Conservation (phyloP, 2,797 vertebrate genomes). For the Esox masquinongy region DNA sequence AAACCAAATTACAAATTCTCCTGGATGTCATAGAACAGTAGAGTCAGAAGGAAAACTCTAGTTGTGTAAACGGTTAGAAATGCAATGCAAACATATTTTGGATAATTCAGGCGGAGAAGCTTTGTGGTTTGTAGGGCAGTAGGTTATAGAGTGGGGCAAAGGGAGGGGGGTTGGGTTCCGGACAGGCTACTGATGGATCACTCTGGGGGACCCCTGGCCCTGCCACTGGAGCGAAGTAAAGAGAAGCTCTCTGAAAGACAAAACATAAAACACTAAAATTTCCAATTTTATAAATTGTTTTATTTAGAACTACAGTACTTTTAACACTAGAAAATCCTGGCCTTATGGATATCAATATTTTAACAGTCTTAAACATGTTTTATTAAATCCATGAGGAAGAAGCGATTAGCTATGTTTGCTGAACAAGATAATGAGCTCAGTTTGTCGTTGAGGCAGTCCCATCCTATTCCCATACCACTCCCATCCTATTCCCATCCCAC, state of each 20-base stretch:
- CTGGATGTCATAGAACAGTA: background rate
- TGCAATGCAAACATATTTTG: background rate
- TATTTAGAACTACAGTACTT: background rate
- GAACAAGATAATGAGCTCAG: too few species aligned
- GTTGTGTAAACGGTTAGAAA: background rate
- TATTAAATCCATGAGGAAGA: too few species aligned
- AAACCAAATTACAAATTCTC: background rate
- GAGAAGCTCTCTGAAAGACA: constrained; percentile 52
- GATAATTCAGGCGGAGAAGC: constrained; percentile 27
- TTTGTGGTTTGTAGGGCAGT: constrained; percentile 31
- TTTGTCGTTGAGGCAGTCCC: too few species aligned
- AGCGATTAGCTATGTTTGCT: too few species aligned
- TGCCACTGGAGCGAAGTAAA: constrained; percentile 37
- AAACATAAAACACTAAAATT: constrained; percentile 6
- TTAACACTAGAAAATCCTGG: background rate
- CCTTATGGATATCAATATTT: too few species aligned
- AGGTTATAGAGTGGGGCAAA: constrained; percentile 51
- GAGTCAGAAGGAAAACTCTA: background rate
- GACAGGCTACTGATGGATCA: background rate
- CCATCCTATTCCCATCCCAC: too few species aligned
- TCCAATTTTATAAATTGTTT: background rate
- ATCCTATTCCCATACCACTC: too few species aligned
- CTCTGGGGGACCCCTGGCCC: constrained; percentile 19
- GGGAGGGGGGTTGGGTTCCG: constrained; percentile 49
- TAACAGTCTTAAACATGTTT: too few species aligned